These are phyloP conservation scores for Campoletis raptor DNA, from an alignment of 2,888 invertebrate genomes.

Conservation along the genomic window DNA sequence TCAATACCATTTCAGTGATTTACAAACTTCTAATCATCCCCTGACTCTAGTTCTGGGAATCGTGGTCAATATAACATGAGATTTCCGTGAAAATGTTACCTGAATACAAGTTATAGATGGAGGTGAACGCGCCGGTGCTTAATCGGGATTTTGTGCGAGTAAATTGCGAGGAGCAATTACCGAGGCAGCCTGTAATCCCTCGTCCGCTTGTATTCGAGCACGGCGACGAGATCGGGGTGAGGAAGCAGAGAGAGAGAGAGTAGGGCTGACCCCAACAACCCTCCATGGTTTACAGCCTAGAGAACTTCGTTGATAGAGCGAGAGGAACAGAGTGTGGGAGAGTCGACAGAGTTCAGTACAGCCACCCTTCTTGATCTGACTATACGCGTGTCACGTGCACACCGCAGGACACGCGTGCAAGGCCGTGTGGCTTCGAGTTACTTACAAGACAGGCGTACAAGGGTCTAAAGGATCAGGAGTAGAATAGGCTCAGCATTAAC, in stretches of 20 bases:
- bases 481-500: constrained; percentile 21
- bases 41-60: constrained; percentile 67
- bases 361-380: constrained; percentile 56
- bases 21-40: constrained; percentile 61
- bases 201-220: constrained; percentile 65
- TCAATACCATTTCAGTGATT: neutral
- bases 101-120: constrained; percentile 23
- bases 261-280: constrained; percentile 68
- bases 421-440: constrained; percentile 75
- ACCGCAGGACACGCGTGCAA: constrained; percentile 76
- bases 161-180: constrained; percentile 83
- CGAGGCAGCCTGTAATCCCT: constrained; percentile 80
- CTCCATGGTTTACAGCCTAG: constrained; percentile 76
- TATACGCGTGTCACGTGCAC: constrained; percentile 80
- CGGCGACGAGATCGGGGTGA: constrained; percentile 26
- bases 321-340: constrained; percentile 5
- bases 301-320: constrained; percentile 54
- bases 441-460: constrained; percentile 70
- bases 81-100: constrained; percentile 21
- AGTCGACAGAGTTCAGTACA: constrained; percentile 7
- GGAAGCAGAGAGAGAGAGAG: constrained; percentile 19
- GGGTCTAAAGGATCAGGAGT: constrained; percentile 15
- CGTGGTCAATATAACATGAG: constrained; percentile 16
- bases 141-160: constrained; percentile 80
- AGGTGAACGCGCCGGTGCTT: constrained; percentile 70